Conservation (phyloP, 1,140 invertebrate genomes). For the Trichonephila clavipes region DNA sequence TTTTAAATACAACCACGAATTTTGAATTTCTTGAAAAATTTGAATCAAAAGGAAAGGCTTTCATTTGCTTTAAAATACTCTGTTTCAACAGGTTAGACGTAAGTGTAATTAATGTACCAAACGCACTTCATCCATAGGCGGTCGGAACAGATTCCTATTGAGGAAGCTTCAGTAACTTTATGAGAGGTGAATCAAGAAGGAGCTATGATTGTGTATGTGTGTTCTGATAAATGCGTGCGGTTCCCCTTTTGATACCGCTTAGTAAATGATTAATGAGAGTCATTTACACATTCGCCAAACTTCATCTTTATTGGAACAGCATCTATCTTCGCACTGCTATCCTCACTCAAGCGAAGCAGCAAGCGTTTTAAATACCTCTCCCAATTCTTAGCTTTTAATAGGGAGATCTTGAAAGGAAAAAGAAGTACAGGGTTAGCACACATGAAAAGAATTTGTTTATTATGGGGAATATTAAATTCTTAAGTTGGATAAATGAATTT, state of each 20-base stretch:
- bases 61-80: neutral
- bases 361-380: neutral
- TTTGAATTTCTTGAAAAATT: no score
- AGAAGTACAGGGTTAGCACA: no score
- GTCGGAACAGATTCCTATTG: constrained; percentile 7
- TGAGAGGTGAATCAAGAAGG: constrained; percentile 11
- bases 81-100: neutral
- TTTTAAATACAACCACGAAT: no score
- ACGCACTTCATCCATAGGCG: neutral
- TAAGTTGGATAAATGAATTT: no score
- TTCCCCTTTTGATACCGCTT: constrained; percentile 1
- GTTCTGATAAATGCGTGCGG: constrained; percentile 1
- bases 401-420: neutral
- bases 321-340: neutral
- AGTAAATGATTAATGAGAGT: neutral
- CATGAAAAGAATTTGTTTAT: no score
- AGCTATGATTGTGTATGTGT: constrained; percentile 5
- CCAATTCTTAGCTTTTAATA: neutral
- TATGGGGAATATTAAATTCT: no score
- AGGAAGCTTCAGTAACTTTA: neutral
- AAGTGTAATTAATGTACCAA: neutral
- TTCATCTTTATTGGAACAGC: neutral
- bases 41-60: neutral
- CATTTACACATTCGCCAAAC: constrained; percentile 1
- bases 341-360: neutral